Evolutionary conservation across 2,113 vertebrate species (phyloP), one percentile per base, ranked within the genome.

Genomic region (Lycaon pictus): DNA sequence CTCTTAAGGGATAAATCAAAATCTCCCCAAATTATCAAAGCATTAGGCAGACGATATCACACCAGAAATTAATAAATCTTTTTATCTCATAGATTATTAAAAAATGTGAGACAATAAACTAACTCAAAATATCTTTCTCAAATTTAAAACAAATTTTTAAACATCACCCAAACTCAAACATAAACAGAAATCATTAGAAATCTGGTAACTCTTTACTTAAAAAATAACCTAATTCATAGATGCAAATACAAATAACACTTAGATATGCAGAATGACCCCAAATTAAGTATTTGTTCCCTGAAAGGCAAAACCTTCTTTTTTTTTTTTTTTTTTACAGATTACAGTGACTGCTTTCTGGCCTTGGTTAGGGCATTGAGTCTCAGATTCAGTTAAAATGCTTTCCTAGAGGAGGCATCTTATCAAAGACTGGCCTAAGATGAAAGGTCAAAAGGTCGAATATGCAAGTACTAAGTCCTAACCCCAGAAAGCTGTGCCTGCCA

Each of bases 351-450:
- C 20, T 95, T 91, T 95, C 53, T 62, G 53, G 83, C 43, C 37
- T 88, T 77, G 11, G 22, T 29, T 80, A 88, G 53, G 11, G 25
- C 56, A 88, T 10, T 17, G 22, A 71, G 8, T 84, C 72, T 87
- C 29, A 7, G 51, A 89, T 65, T 88, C 82, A 89, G 32, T 72
- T 76, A 83, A 92, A 87, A 80, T 92, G 23, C 51, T 92, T 89
- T 83, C n/a, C 29, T 82, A 63, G 69, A 79, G 20, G 19, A 4
- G 13, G 13, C 10, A 90, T 65, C 58, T 89, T 71, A 58, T 85
- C 29, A 69, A 95, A 88, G 19, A 82, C 27, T 71, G 19, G 27
- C 23, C 81, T 48, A 20, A 25, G 81, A 77, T 13, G 60, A 90
- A 88, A 96, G 12, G 11, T 5, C 13, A 72, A 90, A 88, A 96